Conservation (phyloP, 2,888 invertebrate genomes). For the Prenolepis imparis region DNA sequence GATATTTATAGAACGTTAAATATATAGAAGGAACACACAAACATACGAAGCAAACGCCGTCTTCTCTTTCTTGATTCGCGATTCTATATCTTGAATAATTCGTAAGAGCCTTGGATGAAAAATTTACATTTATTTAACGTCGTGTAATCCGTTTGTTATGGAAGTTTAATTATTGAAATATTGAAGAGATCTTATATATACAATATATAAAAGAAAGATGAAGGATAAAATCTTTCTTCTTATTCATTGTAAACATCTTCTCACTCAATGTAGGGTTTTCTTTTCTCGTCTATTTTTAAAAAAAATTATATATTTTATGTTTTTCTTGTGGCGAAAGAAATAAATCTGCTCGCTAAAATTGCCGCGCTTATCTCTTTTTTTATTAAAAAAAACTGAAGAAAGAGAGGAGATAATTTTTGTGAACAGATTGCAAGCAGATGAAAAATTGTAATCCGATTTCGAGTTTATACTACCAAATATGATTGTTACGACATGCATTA, state of each 20-base stretch:
- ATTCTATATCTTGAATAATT: conserved; percentile 47
- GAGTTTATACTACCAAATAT: neutral
- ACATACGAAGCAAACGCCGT: neutral
- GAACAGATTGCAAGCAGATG: neutral
- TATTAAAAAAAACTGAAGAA: no score
- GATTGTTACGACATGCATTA: neutral
- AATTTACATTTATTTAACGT: neutral
- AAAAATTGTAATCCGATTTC: neutral
- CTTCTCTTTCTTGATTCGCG: conserved; percentile 42
- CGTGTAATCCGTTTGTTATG: neutral
- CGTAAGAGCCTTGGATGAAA: neutral
- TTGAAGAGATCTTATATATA: neutral
- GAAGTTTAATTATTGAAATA: neutral
- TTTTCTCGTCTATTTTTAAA: neutral
- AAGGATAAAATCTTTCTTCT: neutral
- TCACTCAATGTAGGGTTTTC: no score
- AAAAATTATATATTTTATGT: neutral
- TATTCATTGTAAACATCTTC: neutral
- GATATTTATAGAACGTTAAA: conserved; percentile 69
- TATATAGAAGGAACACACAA: conserved; percentile 35
- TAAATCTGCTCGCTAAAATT: neutral
- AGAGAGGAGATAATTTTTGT: neutral
- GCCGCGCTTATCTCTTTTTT: neutral
- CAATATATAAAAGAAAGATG: neutral
- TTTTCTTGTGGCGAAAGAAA: neutral